Evolutionary conservation across 2,797 vertebrate species (phyloP).

Genomic region (Erethizon dorsatum): DNA sequence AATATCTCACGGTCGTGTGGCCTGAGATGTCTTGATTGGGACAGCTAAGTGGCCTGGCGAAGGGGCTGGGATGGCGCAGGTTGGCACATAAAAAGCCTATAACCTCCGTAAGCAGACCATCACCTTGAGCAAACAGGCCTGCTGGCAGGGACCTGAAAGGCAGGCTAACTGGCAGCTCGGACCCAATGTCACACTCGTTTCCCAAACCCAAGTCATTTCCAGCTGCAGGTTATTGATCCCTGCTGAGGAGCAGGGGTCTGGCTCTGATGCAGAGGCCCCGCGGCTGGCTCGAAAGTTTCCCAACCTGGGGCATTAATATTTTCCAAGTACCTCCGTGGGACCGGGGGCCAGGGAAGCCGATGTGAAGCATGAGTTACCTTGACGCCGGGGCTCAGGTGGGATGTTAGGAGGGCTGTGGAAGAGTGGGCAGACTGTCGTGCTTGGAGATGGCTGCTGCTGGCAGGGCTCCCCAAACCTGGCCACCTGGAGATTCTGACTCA

Average conservation of each 20-base stretch:
- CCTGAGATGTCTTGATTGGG: conserved; percentile 85
- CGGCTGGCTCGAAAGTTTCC: neutral
- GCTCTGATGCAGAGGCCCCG: neutral
- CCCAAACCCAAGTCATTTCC: neutral
- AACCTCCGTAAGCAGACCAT: neutral
- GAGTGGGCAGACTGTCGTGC: fast-evolving
- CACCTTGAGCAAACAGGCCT: neutral
- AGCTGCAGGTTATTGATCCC: neutral
- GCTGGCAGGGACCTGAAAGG: fast-evolving
- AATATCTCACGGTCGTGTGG: conserved; percentile 31
- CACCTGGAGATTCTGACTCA: neutral
- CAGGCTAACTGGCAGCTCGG: neutral
- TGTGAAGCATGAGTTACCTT: fast-evolving
- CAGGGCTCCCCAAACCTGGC: neutral
- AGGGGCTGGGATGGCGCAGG: conserved; percentile 26
- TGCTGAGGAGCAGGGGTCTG: fast-evolving
- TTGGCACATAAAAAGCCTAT: neutral
- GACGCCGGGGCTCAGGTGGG: fast-evolving
- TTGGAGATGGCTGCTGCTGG: no score
- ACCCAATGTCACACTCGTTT: neutral
- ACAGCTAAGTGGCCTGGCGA: conserved; percentile 72
- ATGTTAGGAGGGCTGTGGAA: fast-evolving
- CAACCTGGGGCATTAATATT: neutral
- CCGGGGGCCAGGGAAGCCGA: neutral
- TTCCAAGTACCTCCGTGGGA: neutral